Evolutionary conservation across 2,888 invertebrate genomes (phyloP), one percentile per base, ranked within the genome.

Genomic region (Drosophila siamana): DNA sequence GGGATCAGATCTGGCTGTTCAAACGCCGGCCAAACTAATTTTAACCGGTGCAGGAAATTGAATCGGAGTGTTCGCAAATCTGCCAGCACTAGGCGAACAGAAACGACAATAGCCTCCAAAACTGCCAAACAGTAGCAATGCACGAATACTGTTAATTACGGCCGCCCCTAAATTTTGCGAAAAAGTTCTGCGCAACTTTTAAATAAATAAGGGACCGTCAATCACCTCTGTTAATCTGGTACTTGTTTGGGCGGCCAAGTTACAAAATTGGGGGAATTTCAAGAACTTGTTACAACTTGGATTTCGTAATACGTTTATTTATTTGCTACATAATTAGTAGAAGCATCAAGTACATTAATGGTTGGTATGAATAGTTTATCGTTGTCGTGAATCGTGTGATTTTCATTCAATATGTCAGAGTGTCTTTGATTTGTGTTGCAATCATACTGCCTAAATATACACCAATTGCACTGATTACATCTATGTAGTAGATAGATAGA

Each of bases 281-380:
- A 19, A 19, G 26, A 26, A 26, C 7, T 26, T 6, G 6, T 1
- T 1, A 26, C 1, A 9, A 5, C 7, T 46, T 38, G 11, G 33
- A 50, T 72, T 50, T 33, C 16, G 15, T 57, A 66, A 63, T 75
- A 64, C 52, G 54, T 71, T 74, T 69, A 61, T 65, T 63, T 67
- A 65, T 78, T 74, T 67, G 43, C 19, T 19, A 19, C 19, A 19
- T 19, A 68, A 60, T 82, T 82, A 85, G 86, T 85, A 69, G 80
- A 83, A 83, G 82, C 86, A 85, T 83, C 83, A 85, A 85, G 82
- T 85, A 83, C 82, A 83, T 56, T 83, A 74, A 72, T 79, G 56
- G 57, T 82, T 81, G 57, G 59, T 83, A 82, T 82, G 82, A 82
- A 82, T 82, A 85, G 82, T 82, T 82, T 64, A 48, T 66, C 69